Conservation (phyloP, 2,797 vertebrate genomes). For the Liparis tanakae region DNA sequence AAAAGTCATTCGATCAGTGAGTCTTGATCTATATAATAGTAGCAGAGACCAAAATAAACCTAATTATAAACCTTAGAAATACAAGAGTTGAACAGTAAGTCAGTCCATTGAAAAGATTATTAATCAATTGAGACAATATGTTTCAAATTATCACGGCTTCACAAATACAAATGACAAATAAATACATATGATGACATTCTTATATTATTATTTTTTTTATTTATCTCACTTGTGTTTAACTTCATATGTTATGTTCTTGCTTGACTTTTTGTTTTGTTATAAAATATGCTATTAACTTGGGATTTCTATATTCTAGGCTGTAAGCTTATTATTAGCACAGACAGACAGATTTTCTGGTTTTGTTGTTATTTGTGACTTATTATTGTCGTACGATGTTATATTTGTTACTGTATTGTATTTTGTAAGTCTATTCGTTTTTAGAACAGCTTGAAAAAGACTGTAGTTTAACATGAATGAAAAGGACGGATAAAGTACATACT, state of each 20-base stretch:
- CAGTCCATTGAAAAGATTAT: not conserved
- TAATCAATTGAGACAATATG: not conserved
- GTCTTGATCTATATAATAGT: not conserved
- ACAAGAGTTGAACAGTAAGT: not conserved
- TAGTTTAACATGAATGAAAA: constrained; percentile 1
- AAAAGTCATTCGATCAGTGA: not conserved
- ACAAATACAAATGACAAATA: not conserved
- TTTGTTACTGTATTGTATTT: constrained; percentile 19
- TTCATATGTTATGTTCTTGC: not conserved
- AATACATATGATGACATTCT: not conserved
- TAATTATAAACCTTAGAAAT: not conserved
- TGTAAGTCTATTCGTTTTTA: constrained; percentile 12
- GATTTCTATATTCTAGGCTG: not conserved
- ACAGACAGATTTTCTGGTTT: not conserved
- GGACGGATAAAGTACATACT: not conserved
- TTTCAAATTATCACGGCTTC: not conserved
- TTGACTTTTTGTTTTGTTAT: not conserved
- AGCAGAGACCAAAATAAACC: not conserved
- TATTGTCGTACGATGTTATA: not conserved
- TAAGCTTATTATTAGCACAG: not conserved
- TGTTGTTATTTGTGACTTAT: not conserved
- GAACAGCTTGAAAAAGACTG: constrained; percentile 2
- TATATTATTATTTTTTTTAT: not conserved
- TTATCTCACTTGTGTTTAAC: not conserved
- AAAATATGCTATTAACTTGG: constrained; percentile 1